Percentiles rank a stretch among this genome's conserved stretches.
Conservation (phyloP, 2,113 vertebrate species). For the Cryptotis parvus region DNA sequence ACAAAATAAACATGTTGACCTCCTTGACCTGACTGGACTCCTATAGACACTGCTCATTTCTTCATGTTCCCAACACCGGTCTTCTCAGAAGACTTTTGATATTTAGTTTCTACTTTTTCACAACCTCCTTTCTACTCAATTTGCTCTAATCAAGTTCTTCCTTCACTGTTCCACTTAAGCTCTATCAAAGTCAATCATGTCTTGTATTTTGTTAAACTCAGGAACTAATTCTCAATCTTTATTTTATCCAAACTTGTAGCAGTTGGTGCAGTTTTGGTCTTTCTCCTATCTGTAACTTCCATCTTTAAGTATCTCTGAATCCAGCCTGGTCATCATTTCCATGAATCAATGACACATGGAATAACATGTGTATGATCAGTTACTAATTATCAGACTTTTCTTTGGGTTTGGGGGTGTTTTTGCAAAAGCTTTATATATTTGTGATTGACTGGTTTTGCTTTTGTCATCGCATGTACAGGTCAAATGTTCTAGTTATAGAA, state of each 20-base stretch:
- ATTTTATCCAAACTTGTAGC: conserved; percentile 24
- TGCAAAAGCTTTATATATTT: conserved; percentile 8
- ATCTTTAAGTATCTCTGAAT: conserved; percentile 22
- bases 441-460: conserved; percentile 39
- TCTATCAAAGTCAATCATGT: not conserved
- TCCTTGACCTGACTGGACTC: not conserved
- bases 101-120: not conserved
- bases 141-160: conserved; percentile 15
- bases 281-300: not conserved
- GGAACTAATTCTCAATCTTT: conserved; percentile 26
- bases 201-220: conserved; percentile 42
- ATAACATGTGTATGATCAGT: not conserved
- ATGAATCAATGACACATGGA: conserved; percentile 30
- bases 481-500: conserved; percentile 50
- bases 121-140: not conserved
- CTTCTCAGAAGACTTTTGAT: not conserved
- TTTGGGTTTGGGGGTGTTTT: conserved; percentile 38
- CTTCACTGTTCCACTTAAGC: not conserved
- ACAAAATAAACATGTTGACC: too few relatives aligned
- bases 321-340: not conserved
- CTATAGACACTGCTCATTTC: not conserved
- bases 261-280: not conserved
- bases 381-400: conserved; percentile 22
- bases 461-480: not conserved
- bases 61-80: not conserved